Evolutionary conservation across 2,888 invertebrate species (phyloP).

Genomic region (Caenorhabditis sp.): DNA sequence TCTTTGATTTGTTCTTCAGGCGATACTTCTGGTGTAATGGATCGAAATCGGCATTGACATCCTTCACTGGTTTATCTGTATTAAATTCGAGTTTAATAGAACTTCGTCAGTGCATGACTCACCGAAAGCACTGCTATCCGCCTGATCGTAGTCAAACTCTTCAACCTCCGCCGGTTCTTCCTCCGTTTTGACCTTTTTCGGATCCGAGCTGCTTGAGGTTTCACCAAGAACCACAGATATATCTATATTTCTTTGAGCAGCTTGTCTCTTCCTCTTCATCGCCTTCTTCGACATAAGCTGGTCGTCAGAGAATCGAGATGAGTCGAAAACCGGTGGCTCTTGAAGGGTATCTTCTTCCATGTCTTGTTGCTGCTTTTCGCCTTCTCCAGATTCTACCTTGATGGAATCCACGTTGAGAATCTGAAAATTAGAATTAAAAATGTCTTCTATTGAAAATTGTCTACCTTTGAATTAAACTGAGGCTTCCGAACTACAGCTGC

Average conservation of each 20-base stretch:
- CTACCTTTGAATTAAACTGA: constrained; percentile 57
- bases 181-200: constrained; percentile 30
- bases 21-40: constrained; percentile 70
- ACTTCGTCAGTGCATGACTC: no score
- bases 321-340: constrained; percentile 41
- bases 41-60: constrained; percentile 63
- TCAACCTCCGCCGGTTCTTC: constrained; percentile 53
- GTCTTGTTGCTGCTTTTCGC: background rate
- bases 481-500: constrained; percentile 68
- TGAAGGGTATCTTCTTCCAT: constrained; percentile 22
- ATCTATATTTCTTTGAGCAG: constrained; percentile 52
- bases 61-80: constrained; percentile 59
- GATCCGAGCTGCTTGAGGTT: constrained; percentile 30
- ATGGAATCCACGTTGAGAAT: constrained; percentile 37
- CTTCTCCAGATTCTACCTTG: background rate
- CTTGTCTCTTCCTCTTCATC: constrained; percentile 66
- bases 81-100: background rate
- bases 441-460: no score
- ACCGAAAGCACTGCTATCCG: constrained; percentile 63
- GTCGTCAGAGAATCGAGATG: constrained; percentile 65
- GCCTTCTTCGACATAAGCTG: constrained; percentile 73
- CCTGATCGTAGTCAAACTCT: constrained; percentile 62
- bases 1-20: constrained; percentile 55
- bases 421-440: no score
- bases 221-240: constrained; percentile 58